Base-by-base conservation (phyloP, 1,140 invertebrate genomes). In the Arctopsyche grandis region DNA sequence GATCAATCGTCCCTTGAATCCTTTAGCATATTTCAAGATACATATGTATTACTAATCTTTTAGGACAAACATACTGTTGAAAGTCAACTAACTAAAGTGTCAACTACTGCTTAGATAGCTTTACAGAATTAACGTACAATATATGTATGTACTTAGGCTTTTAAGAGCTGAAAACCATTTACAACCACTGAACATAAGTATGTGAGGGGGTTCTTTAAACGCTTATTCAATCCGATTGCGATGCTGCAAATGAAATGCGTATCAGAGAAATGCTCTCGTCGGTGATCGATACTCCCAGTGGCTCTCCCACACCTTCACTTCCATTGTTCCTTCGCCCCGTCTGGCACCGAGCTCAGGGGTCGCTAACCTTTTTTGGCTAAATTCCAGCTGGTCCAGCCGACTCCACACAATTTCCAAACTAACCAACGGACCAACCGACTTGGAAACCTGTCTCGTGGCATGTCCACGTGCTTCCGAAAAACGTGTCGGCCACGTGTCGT, bases 301-400 rank as follows among this genome's bases (percentile, higher is more conserved):
- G 75, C 26, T 9, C 26, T 9, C 19, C 71, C 43, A 24, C 69
- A 56, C 71, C 48, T 74, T 24, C 21, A n/a, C 16, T 21, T 70
- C 77, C 69, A 38, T 71, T 78, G 77, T 71, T 78, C 63, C 44
- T 52, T 69, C 43, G 22, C 24, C 77, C 77, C 66, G 77, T 60
- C 77, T 70, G 44, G 75, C 63, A 46, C 69, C 16, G 10, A 26
- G 78, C 5, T 9, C 0, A 21, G 29, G 56, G 78, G 69, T 80
- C 56, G 75, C 70, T 73, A 77, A 80, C 79, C 79, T 78, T 46
- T 71, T 78, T 78, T 80, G 58, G 79, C 73, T 66, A 52, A 76
- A 80, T 76, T 80, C 79, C 79, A 76, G 66, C 69, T 16, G 63
- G 21, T 71, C 46, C 77, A 21, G 38, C 60, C 56, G 73, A 73